These are phyloP conservation scores for Spialia ferax DNA, from an alignment of 2,888 invertebrate species.

Conservation along the genomic window DNA sequence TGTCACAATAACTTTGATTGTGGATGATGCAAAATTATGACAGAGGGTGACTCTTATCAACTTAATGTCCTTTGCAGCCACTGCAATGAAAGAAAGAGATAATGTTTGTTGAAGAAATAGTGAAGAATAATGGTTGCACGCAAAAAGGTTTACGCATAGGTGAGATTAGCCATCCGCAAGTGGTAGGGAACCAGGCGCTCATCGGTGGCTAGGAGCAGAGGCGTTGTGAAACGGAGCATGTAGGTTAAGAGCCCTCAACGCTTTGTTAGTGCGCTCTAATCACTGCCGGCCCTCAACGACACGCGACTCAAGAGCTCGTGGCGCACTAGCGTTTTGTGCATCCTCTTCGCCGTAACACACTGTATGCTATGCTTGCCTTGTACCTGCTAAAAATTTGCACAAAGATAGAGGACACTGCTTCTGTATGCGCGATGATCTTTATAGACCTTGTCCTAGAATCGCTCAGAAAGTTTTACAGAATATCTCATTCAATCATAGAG, in stretches of 20 bases:
- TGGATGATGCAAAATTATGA: background rate
- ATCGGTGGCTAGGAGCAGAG: slow-evolving; percentile 70
- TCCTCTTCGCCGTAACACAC: slow-evolving; percentile 66
- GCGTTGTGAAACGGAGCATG: slow-evolving; percentile 82
- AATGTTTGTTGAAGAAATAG: background rate
- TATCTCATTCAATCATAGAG: too few species aligned
- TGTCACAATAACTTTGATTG: slow-evolving; percentile 29
- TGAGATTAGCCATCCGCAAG: slow-evolving; percentile 68
- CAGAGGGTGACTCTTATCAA: slow-evolving; percentile 18
- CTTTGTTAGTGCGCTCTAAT: slow-evolving; percentile 86
- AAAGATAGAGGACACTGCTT: slow-evolving; percentile 17
- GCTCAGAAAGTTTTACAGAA: too few species aligned
- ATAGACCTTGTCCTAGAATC: too few species aligned
- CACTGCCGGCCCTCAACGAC: slow-evolving; percentile 79
- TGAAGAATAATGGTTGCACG: background rate
- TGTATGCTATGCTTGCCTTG: slow-evolving; percentile 59
- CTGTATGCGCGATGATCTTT: background rate
- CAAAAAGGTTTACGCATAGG: slow-evolving; percentile 41
- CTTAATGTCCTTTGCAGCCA: slow-evolving; percentile 3
- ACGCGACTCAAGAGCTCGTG: slow-evolving; percentile 76
- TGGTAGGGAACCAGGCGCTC: slow-evolving; percentile 65
- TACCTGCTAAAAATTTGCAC: slow-evolving; percentile 49
- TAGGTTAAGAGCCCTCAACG: slow-evolving; percentile 82
- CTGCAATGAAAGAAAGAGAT: background rate
- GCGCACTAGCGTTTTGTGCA: slow-evolving; percentile 82